phyloP scores from a whole-genome alignment of 2,797 vertebrate genomes.

The Phalanger gymnotis region DNA sequence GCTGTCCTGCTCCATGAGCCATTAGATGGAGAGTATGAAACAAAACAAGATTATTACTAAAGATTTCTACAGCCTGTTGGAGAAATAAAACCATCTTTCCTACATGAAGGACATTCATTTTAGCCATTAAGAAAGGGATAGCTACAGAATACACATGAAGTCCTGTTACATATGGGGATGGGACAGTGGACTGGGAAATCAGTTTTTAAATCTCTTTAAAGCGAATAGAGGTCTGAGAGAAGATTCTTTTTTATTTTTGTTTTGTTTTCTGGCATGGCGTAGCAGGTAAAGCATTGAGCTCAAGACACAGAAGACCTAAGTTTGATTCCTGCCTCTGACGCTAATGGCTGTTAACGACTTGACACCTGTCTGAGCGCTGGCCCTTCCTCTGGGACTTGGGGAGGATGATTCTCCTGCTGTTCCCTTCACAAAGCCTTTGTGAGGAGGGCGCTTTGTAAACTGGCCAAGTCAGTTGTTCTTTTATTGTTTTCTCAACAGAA shows the following conservation, averaged over 20 bases:
- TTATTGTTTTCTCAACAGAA: conserved; percentile 78
- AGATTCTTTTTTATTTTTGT: background rate
- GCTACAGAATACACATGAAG: background rate
- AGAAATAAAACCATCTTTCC: background rate
- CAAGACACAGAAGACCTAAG: background rate
- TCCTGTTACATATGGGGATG: background rate
- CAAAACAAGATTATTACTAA: background rate
- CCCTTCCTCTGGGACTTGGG: background rate
- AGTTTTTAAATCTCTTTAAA: too few relatives aligned
- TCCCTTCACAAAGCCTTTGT: background rate
- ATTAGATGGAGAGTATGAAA: background rate
- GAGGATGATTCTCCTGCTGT: background rate
- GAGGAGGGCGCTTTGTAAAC: background rate
- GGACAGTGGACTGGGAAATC: background rate
- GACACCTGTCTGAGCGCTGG: background rate
- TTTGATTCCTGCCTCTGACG: background rate
- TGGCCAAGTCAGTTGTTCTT: background rate
- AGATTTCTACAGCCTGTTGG: too few relatives aligned
- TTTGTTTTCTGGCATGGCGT: background rate
- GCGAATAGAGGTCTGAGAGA: background rate
- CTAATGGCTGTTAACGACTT: background rate
- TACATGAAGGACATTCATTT: background rate
- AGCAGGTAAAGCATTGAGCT: background rate
- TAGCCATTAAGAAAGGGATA: background rate
- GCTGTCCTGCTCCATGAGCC: background rate